Evolutionary conservation across 2,113 vertebrate genomes (phyloP), one percentile per base, ranked within the genome.

Genomic region (Ciconia maguari): DNA sequence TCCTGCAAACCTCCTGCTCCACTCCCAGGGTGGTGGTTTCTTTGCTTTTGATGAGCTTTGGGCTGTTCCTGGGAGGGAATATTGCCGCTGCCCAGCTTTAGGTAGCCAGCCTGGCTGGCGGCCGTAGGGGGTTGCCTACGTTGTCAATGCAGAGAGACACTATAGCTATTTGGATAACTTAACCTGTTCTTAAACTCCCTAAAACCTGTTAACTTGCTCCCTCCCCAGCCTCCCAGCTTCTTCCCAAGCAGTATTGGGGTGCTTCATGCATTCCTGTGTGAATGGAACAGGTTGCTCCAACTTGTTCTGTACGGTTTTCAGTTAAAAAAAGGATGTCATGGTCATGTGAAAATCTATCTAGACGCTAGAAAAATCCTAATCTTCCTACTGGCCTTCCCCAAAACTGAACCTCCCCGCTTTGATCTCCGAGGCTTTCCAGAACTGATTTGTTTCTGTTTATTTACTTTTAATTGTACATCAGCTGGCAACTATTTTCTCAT

Each of bases 121-220:
- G 81, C 57, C 0, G 0, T 2, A 16, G 24, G 10, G 29, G 10
- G 1, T 13, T 65, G 66, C 44, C 20, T 69, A 1, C 1, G 0
- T 8, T 16, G 3, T 4, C 16, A 16, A 11, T 11, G 44, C 42
- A 87, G 64, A 82, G 41, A 81, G 41, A 24, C 8, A 7, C 13
- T 58, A 0, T 9, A 22, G 11, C 27, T 54, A 6, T 66, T 80
- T 60, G 36, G 11, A n/a, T 62, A 24, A 13, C 49, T 79, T 51
- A 27, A 58, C 52, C 24, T 61, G 27, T 16, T 55, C 51, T 58
- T 75, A 76, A 92, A 65, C 19, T 74, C 30, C 11, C 19, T 46
- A 21, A 75, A 87, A 29, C 19, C 17, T 41, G 3, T 52, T 61
- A 22, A 15, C 6, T 60, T 85, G 4, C 24, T 75, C 32, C n/a